Evolutionary conservation across 2,113 vertebrate genomes (phyloP), one percentile per base, ranked within the genome.

Genomic region (Daubentonia madagascariensis): DNA sequence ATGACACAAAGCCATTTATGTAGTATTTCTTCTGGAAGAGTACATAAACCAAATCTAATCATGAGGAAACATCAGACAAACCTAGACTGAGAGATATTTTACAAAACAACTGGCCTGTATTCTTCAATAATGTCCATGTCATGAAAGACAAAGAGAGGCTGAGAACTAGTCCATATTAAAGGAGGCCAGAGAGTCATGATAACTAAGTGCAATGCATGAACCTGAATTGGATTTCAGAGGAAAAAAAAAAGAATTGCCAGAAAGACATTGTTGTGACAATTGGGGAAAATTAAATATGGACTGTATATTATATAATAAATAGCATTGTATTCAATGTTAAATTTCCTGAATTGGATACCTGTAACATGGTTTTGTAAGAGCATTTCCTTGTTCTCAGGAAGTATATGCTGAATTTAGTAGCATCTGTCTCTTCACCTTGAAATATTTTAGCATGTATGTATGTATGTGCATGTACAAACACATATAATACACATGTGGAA

Each of bases 11-110:
- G 18, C 10, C 13, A 94, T 83, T 73, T 67, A 18, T 81, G 48
- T 57, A 78, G 48, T 18, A 40, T 78, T 94, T 96, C 45, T 94
- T 43, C 61, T 52, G 95, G 78, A 94, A 89, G 18, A 86, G 20
- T 32, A 76, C 22, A 70, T 37, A 81, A 85, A 70, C 14, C 65
- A 92, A 93, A 89, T 94, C 28, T 78, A 83, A 86, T 72, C 67
- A 73, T 12, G 63, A 78, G 52, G 40, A 67, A 84, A 92, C 40
- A 79, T 89, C 80, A 96, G 59, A 80, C 11, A 73, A 86, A 84
- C 68, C 16, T 54, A 79, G 87, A 87, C 68, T 50, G n/a, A 96
- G 78, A 89, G 32, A 91, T 25, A 72, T 43, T 59, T 59, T 83
- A 52, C 35, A 90, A 59, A 72, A 86, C 13, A 81, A 5, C 35